phyloP scores from a whole-genome alignment of 2,113 vertebrate species.

The Promerops cafer region DNA sequence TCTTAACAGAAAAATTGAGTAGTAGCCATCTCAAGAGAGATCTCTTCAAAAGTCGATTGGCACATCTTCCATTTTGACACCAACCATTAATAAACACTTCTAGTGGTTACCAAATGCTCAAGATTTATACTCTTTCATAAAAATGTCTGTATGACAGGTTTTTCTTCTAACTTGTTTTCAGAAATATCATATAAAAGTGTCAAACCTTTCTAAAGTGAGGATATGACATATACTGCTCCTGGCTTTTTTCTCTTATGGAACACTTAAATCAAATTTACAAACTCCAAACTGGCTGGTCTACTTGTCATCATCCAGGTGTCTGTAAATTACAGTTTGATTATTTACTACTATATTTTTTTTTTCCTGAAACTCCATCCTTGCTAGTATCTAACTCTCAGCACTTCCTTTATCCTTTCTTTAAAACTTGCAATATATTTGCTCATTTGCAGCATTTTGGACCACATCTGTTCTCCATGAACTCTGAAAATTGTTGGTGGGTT shows the following conservation, averaged over 20 bases:
- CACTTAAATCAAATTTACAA: background rate
- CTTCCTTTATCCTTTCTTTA: background rate
- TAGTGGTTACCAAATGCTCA: background rate
- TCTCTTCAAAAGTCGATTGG: background rate
- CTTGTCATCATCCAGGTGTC: background rate
- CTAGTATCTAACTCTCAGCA: background rate
- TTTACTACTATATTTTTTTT: background rate
- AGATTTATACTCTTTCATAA: background rate
- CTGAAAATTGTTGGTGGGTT: background rate
- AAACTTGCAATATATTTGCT: background rate
- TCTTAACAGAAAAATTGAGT: background rate
- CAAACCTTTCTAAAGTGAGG: background rate
- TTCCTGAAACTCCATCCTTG: background rate
- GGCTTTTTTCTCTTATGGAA: background rate
- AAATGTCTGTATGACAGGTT: background rate
- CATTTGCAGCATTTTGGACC: background rate
- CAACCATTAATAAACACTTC: background rate
- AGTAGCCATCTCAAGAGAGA: background rate
- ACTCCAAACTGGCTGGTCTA: background rate
- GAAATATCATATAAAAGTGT: background rate
- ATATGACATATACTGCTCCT: background rate
- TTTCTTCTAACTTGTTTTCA: background rate
- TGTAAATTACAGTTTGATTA: background rate
- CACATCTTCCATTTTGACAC: background rate
- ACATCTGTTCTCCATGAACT: background rate